Base-by-base conservation (phyloP, 1,140 invertebrate genomes). In the Steinernema feltiae region DNA sequence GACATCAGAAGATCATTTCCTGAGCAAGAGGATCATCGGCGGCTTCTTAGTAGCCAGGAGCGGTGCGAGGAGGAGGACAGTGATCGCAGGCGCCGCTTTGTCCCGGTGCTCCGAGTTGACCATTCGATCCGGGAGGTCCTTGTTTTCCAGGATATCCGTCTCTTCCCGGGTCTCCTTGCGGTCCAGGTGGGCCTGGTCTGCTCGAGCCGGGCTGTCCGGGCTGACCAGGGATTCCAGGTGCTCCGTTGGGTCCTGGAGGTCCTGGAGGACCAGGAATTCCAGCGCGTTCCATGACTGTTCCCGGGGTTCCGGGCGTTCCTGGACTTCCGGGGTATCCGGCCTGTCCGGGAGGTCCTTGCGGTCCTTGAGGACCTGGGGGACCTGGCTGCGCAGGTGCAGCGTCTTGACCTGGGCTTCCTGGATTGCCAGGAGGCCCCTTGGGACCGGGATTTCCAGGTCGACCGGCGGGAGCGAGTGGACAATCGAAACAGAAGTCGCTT, bases 191-290 rank as follows among this genome's bases (percentile, higher is more conserved):
- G 27, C 46, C 70, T 31, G 35, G 48, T 76, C 77, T 71, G 53
- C 72, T 72, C 15, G 30, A 32, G 76, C 77, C 77, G 30, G 77
- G 46, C 48, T 76, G 75, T 30, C 79, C 79, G 76, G 81, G 81
- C 48, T 78, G 80, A 31, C 82, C 81, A 35, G 80, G 82, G 48
- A 73, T 69, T 74, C 76, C 76, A 73, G 77, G 77, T 27, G 18
- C 29, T 77, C 77, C 77, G 31, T 74, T 46, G 48, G 46, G 41
- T 73, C 79, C 78, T 71, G 78, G 77, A 15, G 73, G 32, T 30
- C 77, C 78, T 74, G 78, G 78, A 27, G 70, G 48, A 35, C 78
- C 76, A 30, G 78, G 63, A 71, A 76, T 46, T 41, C 72, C 72
- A 63, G 76, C 71, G 46, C 53, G 70, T 21, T 32, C 30, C 2